These are phyloP conservation scores for Oophaga sylvatica DNA, from an alignment of 2,797 vertebrate genomes.

Conservation along the genomic window DNA sequence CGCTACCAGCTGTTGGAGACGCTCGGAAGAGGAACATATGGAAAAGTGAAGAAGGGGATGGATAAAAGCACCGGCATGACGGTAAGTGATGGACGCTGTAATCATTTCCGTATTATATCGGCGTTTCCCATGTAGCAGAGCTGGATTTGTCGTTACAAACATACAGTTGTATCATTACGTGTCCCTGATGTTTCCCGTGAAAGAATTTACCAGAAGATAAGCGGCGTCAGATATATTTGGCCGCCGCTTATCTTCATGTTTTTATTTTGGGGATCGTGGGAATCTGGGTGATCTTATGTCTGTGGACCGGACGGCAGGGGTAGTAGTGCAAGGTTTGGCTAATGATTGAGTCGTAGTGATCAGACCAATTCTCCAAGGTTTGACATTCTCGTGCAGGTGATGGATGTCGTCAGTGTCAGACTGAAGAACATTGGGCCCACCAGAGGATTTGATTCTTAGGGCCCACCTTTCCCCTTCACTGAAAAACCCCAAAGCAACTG, in stretches of 20 bases:
- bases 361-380: neutral
- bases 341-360: neutral
- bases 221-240: neutral
- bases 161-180: neutral
- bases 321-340: too few relatives aligned
- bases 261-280: too few relatives aligned
- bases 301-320: too few relatives aligned
- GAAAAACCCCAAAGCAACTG: too few relatives aligned
- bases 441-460: too few relatives aligned
- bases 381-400: neutral
- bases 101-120: neutral
- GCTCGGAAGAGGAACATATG: conserved; percentile 80
- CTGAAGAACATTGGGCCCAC: too few relatives aligned
- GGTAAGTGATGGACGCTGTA: conserved; percentile 66
- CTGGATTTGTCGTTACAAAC: neutral
- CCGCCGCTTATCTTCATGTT: neutral
- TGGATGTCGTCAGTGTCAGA: neutral
- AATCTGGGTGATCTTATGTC: too few relatives aligned
- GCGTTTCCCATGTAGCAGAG: neutral
- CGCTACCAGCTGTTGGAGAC: conserved; percentile 82
- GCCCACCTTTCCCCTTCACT: too few relatives aligned
- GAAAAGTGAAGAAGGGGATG: conserved; percentile 81
- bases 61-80: conserved; percentile 74
- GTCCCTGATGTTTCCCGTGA: neutral
- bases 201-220: neutral